Base-by-base conservation (phyloP, 2,113 vertebrate species). In the Istiophorus platypterus region DNA sequence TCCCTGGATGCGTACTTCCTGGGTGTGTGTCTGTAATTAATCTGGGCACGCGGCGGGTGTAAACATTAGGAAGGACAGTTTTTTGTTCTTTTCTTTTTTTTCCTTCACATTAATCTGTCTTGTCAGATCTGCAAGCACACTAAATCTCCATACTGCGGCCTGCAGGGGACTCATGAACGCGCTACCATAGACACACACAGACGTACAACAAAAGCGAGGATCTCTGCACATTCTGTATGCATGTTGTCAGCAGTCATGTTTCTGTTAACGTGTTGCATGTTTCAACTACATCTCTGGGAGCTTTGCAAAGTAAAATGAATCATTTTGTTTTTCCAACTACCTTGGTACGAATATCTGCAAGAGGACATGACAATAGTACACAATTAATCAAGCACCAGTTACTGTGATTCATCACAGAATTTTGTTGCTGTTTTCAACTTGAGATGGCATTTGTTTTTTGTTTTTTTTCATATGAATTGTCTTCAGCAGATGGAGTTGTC, bases 1-100 rank as follows among this genome's bases (percentile, higher is more conserved):
- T 92, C 62, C 45, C 75, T 65, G 80, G 75, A 81, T 89, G 89
- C 83, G 82, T 75, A 45, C 84, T 82, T 93, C 82, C 85, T 85
- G 74, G 84, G 63, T 76, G 80, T 81, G 86, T 81, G 72, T 83
- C 54, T 88, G 92, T 91, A 93, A 91, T 93, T 92, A 93, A 91
- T 93, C 85, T 82, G 47, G 71, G 83, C 80, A 80, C 61, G 51
- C 58, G 14, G 56, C 39, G 75, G 85, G 78, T 91, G 89, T 92
- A 92, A 92, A 93, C 92, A 93, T 87, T 79, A 81, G 80, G 81
- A 88, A 84, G 78, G 76, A 80, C 63, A 80, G 57, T 81, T 70
- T 85, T 66, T 68, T 80, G 61, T 61, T 39, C 27, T 34, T 41
- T 10, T 45, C 29, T 72, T 27, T 51, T 74, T 73, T 59, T 15